Conservation (phyloP, 2,113 vertebrate species). For the Pollimyrus isidori region DNA sequence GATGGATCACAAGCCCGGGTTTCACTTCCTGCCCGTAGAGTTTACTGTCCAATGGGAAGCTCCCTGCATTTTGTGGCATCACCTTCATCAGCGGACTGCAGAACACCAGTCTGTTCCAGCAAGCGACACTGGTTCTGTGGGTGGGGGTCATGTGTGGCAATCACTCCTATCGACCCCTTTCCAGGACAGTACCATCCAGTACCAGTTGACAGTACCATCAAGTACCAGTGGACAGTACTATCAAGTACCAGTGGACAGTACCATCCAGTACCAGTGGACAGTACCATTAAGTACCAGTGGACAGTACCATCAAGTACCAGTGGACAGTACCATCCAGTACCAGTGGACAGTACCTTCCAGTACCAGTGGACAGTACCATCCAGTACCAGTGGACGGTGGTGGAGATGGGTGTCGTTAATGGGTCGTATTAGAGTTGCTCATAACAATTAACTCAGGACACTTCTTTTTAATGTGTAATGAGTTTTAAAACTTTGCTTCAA, state of each 20-base stretch:
- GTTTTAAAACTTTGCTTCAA: background rate
- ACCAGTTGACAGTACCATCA: too few relatives aligned
- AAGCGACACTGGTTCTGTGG: background rate
- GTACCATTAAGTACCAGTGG: background rate
- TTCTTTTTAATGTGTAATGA: background rate
- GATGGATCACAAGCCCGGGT: background rate
- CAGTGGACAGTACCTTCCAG: too few relatives aligned
- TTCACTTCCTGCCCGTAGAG: background rate
- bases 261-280: background rate
- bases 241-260: too few relatives aligned
- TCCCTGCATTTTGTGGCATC: background rate
- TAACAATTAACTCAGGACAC: background rate
- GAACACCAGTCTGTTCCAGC: background rate
- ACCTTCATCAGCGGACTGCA: background rate
- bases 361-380: background rate
- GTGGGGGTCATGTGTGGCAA: background rate
- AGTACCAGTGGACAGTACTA: too few relatives aligned
- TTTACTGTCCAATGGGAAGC: background rate
- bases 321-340: too few relatives aligned
- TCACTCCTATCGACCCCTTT: background rate
- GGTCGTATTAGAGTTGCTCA: background rate
- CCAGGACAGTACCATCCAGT: background rate
- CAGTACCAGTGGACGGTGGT: background rate
- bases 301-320: too few relatives aligned
- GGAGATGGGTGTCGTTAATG: background rate